Conservation (phyloP, 2,113 vertebrate species). For the Chamaea fasciata region DNA sequence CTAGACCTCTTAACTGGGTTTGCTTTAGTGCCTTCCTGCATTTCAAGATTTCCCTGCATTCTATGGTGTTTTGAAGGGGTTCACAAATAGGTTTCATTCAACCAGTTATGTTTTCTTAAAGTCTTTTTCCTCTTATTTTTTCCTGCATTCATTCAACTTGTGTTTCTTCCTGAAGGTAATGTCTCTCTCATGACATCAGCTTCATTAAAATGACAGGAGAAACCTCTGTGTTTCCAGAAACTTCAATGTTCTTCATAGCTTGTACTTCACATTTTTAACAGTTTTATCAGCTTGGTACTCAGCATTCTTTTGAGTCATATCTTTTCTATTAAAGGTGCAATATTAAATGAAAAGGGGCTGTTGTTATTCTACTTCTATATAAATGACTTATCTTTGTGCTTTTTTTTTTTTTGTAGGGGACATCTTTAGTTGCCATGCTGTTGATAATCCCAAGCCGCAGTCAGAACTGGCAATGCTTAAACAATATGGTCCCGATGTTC, state of each 20-base stretch:
- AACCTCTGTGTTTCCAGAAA: not conserved
- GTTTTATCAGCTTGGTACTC: not conserved
- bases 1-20: not conserved
- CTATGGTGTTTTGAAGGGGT: not conserved
- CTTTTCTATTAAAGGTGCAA: not conserved
- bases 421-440: slow-evolving; percentile 96
- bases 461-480: slow-evolving; percentile 93
- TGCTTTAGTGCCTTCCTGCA: not conserved
- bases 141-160: not conserved
- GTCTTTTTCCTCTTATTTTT: not conserved
- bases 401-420: slow-evolving; percentile 77
- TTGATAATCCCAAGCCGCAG: slow-evolving; percentile 92
- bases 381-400: not conserved
- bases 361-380: not conserved
- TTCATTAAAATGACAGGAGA: not conserved
- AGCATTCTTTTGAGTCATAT: not conserved
- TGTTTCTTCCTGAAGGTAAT: not conserved
- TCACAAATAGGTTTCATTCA: not conserved
- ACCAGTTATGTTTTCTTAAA: not conserved
- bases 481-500: slow-evolving; percentile 89
- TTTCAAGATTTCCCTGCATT: not conserved
- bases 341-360: not conserved
- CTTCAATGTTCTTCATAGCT: not conserved
- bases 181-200: not conserved
- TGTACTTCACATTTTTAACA: not conserved